These are phyloP conservation scores for Tetramorium alpestre DNA, from an alignment of 1,140 invertebrate species.

Conservation along the genomic window DNA sequence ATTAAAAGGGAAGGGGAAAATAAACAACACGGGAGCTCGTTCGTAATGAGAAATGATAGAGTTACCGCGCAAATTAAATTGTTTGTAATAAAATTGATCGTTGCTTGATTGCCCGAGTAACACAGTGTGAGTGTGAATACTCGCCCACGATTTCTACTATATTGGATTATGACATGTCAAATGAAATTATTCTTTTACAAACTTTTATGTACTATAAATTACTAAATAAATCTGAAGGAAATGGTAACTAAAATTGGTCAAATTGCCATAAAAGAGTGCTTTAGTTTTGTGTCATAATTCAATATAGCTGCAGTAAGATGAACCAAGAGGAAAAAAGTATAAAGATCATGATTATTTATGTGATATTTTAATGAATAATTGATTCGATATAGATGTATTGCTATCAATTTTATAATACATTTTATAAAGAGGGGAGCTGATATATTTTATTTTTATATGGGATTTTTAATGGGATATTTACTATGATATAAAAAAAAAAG, in stretches of 20 bases:
- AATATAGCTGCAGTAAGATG: neutral
- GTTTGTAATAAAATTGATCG: neutral
- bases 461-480: neutral
- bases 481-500: neutral
- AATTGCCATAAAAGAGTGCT: neutral
- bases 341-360: neutral
- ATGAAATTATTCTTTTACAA: neutral
- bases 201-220: neutral
- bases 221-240: neutral
- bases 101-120: neutral
- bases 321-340: neutral
- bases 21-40: neutral
- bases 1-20: neutral
- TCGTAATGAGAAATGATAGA: neutral
- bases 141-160: neutral
- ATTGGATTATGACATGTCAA: neutral
- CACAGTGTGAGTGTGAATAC: neutral
- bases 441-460: conserved; percentile 29
- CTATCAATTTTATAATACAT: conserved; percentile 8
- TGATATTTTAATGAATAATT: conserved; percentile 24
- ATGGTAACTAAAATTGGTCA: neutral
- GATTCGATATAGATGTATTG: neutral
- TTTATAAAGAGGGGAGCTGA: neutral
- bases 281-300: neutral
- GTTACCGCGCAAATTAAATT: neutral